These are phyloP conservation scores for Pogona vitticeps DNA, from an alignment of 2,113 vertebrate species.

Conservation along the genomic window DNA sequence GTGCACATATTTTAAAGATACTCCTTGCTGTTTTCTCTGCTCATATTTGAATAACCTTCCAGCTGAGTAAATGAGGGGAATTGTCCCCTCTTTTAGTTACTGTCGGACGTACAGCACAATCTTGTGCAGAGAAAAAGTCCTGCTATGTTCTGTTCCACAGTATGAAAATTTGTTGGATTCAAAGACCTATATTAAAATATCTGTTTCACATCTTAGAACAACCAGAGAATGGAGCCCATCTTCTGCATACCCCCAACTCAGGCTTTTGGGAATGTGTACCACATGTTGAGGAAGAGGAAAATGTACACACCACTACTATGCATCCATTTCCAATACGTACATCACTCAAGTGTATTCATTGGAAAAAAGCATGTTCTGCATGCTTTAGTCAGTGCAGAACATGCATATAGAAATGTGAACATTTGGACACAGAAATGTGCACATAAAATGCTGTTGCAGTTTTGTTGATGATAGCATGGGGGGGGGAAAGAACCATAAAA, in stretches of 20 bases:
- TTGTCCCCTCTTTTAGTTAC: not conserved
- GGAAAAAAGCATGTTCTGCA: not conserved
- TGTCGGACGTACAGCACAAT: not conserved
- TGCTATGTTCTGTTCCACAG: not conserved
- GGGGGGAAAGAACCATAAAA: too few relatives aligned
- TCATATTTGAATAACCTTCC: conserved; percentile 50
- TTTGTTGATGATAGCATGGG: too few relatives aligned
- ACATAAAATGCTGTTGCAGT: too few relatives aligned
- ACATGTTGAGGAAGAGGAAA: not conserved
- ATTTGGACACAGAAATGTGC: too few relatives aligned
- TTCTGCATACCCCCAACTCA: not conserved
- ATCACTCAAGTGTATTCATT: not conserved
- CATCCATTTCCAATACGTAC: not conserved
- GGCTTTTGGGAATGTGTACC: not conserved
- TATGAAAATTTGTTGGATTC: not conserved
- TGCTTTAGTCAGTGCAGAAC: not conserved
- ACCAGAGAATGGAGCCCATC: not conserved
- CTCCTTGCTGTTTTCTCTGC: conserved; percentile 37
- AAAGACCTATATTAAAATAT: not conserved
- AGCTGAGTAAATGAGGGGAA: not conserved
- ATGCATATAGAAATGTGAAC: too few relatives aligned
- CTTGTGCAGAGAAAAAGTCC: not conserved
- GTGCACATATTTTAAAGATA: conserved; percentile 34
- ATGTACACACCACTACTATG: not conserved
- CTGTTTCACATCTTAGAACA: not conserved